phyloP scores from a whole-genome alignment of 1,140 invertebrate species.

The Sinella curviseta region DNA sequence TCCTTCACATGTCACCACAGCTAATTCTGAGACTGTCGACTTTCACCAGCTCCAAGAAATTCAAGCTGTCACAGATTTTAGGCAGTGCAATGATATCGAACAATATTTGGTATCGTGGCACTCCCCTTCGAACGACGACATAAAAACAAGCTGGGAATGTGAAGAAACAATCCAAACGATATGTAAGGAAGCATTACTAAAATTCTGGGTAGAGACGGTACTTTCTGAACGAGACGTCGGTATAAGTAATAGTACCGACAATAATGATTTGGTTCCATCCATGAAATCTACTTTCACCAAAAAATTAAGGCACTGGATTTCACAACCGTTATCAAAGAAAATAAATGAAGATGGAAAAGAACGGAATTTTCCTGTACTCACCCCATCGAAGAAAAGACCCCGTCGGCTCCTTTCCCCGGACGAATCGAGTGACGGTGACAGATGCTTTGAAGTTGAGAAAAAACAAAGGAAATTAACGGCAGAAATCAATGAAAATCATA shows the following conservation, averaged over 20 bases:
- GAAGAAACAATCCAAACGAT: background rate
- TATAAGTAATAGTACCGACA: no score
- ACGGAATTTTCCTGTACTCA: no score
- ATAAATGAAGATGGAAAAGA: background rate
- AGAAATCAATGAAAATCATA: no score
- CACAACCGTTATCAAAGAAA: background rate
- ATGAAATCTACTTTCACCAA: background rate
- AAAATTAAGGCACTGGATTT: background rate
- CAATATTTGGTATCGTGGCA: background rate
- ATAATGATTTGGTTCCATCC: no score
- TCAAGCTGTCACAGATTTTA: background rate
- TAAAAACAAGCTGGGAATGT: background rate
- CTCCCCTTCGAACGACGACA: background rate
- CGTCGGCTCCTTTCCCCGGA: no score
- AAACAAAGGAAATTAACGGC: no score
- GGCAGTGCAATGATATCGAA: background rate
- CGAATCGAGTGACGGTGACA: no score
- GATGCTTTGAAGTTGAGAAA: no score
- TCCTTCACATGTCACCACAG: no score
- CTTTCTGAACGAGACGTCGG: background rate
- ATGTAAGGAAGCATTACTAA: background rate
- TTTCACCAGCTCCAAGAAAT: background rate
- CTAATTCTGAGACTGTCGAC: no score
- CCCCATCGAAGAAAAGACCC: background rate
- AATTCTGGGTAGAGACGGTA: background rate